Percentiles rank a stretch among this genome's conserved stretches.
Conservation (phyloP, 2,797 vertebrate species). For the Sorex maritimensis region DNA sequence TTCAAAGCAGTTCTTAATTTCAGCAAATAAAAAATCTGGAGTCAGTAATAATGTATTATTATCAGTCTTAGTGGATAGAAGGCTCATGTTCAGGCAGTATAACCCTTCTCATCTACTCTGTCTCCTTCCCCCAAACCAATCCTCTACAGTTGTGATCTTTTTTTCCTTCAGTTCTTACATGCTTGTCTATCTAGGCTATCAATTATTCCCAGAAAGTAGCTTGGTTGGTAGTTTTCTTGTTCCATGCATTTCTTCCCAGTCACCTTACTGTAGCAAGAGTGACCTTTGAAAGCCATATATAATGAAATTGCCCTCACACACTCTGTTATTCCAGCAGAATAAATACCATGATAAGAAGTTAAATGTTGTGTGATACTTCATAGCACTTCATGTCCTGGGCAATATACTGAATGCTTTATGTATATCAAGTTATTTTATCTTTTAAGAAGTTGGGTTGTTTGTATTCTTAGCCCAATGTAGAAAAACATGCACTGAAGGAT, state of each 20-base stretch:
- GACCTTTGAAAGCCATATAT: neutral
- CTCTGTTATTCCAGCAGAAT: neutral
- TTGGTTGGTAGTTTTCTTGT: neutral
- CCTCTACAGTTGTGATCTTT: neutral
- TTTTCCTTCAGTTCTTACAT: neutral
- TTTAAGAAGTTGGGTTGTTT: neutral
- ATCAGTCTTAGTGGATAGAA: neutral
- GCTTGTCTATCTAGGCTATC: too few relatives aligned
- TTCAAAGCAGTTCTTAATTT: neutral
- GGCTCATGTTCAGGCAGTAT: too few relatives aligned
- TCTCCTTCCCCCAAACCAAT: neutral
- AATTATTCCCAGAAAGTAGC: neutral
- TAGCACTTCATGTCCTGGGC: neutral
- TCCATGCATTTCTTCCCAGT: neutral
- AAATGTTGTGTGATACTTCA: neutral
- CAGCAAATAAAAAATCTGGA: neutral
- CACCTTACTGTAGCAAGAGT: neutral
- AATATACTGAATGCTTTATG: neutral
- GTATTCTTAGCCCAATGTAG: neutral
- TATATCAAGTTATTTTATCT: slow-evolving; percentile 13
- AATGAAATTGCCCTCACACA: neutral
- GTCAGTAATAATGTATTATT: too few relatives aligned
- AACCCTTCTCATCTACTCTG: neutral
- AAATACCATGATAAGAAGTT: neutral
- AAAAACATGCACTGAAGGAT: neutral